A percentile compares a stretch with the other conserved stretches of the same genome.
phyloP scores from a whole-genome alignment of 2,888 invertebrate genomes.

The Anaspis maculata region DNA sequence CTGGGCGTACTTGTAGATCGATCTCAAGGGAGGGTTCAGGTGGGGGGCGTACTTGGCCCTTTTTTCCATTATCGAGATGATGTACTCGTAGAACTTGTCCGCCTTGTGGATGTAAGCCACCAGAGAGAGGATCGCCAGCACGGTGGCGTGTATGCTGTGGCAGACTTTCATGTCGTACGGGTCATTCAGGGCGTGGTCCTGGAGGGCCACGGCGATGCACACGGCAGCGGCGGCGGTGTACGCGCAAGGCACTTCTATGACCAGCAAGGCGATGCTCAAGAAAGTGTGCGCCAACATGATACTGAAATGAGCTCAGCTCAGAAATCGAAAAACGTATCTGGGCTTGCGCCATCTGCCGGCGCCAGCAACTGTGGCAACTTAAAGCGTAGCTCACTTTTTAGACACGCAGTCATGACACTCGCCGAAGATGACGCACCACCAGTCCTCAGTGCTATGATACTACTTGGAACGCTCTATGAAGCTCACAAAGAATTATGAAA shows the following conservation, averaged over 20 bases:
- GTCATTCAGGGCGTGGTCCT: constrained; percentile 46
- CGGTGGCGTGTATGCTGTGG: constrained; percentile 52
- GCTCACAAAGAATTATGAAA: too few relatives aligned
- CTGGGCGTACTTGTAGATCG: constrained; percentile 46
- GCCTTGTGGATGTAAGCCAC: constrained; percentile 57
- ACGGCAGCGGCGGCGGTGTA: constrained; percentile 51
- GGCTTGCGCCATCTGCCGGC: too few relatives aligned
- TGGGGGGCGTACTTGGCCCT: constrained; percentile 56
- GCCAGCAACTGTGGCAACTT: too few relatives aligned
- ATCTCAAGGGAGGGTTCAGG: constrained; percentile 52
- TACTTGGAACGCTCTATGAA: too few relatives aligned
- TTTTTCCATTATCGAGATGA: constrained; percentile 48
- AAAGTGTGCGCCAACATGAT: constrained; percentile 50
- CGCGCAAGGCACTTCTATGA: constrained; percentile 54
- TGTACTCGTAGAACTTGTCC: constrained; percentile 48
- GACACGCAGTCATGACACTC: too few relatives aligned
- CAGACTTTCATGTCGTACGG: constrained; percentile 32
- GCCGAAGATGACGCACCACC: too few relatives aligned
- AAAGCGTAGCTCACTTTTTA: too few relatives aligned
- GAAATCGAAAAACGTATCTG: too few relatives aligned
- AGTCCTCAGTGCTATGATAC: too few relatives aligned
- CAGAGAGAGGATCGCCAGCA: constrained; percentile 52
- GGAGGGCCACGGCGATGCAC: constrained; percentile 53
- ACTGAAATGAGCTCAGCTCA: constrained; percentile 16
- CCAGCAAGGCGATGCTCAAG: constrained; percentile 47